Percentiles rank a stretch among this genome's conserved stretches.
These are phyloP conservation scores for Thaleichthys pacificus DNA, from an alignment of 2,797 vertebrate species.

Conservation along the genomic window DNA sequence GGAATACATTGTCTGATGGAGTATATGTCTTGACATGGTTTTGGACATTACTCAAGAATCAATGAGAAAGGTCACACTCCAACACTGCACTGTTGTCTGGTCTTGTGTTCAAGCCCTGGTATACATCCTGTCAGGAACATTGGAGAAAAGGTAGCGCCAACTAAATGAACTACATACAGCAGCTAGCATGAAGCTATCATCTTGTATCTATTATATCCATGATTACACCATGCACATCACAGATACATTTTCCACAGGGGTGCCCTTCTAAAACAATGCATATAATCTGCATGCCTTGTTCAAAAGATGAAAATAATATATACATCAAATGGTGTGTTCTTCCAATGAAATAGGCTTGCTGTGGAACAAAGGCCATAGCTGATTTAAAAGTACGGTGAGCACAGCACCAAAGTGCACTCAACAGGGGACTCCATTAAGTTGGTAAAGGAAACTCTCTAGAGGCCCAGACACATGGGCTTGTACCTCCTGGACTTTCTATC, in stretches of 20 bases:
- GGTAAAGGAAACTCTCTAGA: neutral
- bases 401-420: neutral
- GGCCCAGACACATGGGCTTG: neutral
- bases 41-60: neutral
- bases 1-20: neutral
- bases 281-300: too few relatives aligned
- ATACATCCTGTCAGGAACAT: neutral
- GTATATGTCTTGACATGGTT: constrained; percentile 15
- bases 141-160: neutral
- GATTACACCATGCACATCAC: too few relatives aligned
- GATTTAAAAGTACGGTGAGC: neutral
- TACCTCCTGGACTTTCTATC: too few relatives aligned
- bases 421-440: neutral
- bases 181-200: too few relatives aligned
- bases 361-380: too few relatives aligned
- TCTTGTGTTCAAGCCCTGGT: neutral
- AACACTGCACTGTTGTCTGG: neutral
- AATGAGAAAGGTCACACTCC: constrained; percentile 3
- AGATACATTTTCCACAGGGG: too few relatives aligned
- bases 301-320: too few relatives aligned
- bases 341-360: too few relatives aligned
- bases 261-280: too few relatives aligned
- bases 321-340: too few relatives aligned
- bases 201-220: too few relatives aligned
- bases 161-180: too few relatives aligned